These are phyloP conservation scores for Synergus gifuensis DNA, from an alignment of 2,888 invertebrate species.

Conservation along the genomic window DNA sequence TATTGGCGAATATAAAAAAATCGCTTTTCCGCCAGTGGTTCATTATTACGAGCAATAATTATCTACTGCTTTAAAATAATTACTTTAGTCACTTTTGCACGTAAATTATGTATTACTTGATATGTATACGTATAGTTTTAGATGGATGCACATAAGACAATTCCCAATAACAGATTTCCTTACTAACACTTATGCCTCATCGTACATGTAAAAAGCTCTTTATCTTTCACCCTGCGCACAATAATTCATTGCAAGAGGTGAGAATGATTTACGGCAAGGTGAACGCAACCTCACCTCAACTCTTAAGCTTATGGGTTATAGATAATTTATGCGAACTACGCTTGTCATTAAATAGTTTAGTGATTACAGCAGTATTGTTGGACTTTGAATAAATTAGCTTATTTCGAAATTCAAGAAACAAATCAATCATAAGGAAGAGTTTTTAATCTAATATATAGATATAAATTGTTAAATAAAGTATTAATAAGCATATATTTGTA, in stretches of 20 bases:
- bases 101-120: not conserved
- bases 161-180: conserved; percentile 30
- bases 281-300: conserved; percentile 34
- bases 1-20: not conserved
- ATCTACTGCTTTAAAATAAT: too few species aligned
- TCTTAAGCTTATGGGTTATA: conserved; percentile 28
- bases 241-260: conserved; percentile 30
- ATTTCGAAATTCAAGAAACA: not conserved
- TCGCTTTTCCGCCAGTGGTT: not conserved
- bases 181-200: conserved; percentile 26
- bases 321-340: conserved; percentile 25
- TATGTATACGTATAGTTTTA: not conserved
- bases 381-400: not conserved
- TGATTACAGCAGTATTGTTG: not conserved
- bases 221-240: conserved; percentile 37
- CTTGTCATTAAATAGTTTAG: conserved; percentile 27
- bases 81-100: not conserved
- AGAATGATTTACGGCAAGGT: conserved; percentile 38
- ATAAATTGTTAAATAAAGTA: not conserved
- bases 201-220: conserved; percentile 33
- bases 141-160: conserved; percentile 3
- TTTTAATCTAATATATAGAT: too few species aligned
- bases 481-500: not conserved
- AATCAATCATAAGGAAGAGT: not conserved
- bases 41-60: not conserved